Evolutionary conservation across 2,113 vertebrate genomes (phyloP), one percentile per base, ranked within the genome.

Genomic region (Deroptyus accipitrinus): DNA sequence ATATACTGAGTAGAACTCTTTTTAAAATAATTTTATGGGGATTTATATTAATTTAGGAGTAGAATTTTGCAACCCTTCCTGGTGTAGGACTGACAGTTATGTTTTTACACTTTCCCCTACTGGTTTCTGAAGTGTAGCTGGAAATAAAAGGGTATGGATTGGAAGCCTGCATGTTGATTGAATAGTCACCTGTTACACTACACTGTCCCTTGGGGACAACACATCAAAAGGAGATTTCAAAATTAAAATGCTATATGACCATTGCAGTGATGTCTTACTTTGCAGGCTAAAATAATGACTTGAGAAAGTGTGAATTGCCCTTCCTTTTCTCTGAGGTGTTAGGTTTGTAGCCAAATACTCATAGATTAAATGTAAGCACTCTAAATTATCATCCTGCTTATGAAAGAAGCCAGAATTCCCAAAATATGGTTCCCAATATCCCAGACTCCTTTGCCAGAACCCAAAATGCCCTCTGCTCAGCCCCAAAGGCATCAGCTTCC

Each of bases 111-210:
- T 44, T 90, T 84, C 13, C 13, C 12, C 19, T 70, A 17, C 22
- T 81, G 39, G 20, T 74, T 93, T 96, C 76, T 90, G 24, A 90
- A 94, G 42, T 25, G 55, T 88, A 80, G 84, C 35, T 81, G 61
- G 31, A 52, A n/a, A 86, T 88, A 79, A 94, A 90, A 62, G 61
- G 4, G 0, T 59, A 75, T 55, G 30, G 23, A 48, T 82, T 94
- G 88, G 61, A 90, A 78, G 31, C 55, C 44, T 81, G 24, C 10
- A 3, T 86, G 64, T 72, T 79, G 83, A 61, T 92, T 81, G 90
- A 90, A 64, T 75, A 86, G 62, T 90, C 88, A 93, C 90, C 94
- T 95, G 92, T 93, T 94, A 68, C 20, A 46, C 35, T 44, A 51
- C 18, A 57, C 35, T 44, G 44, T 78, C 76, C 79, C 37, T 64